These are phyloP conservation scores for Tetragonula clypearis DNA, from an alignment of 1,140 invertebrate genomes.

Conservation along the genomic window DNA sequence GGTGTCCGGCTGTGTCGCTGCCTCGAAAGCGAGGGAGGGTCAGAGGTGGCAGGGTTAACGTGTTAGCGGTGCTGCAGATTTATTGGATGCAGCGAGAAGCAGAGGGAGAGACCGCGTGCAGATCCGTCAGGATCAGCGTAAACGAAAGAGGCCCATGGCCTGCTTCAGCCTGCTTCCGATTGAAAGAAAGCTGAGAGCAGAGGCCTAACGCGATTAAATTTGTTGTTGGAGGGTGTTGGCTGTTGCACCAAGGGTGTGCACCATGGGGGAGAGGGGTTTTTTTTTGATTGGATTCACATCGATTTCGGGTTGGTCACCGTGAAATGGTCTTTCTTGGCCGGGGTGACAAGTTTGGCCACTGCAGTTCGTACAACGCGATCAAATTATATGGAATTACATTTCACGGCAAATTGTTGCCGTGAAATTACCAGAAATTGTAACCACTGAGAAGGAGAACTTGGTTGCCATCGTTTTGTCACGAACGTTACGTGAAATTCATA, in stretches of 20 bases:
- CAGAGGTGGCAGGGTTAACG: conserved; percentile 37
- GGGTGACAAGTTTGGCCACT: too few species aligned
- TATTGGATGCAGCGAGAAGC: conserved; percentile 56
- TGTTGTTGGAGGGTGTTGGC: background rate
- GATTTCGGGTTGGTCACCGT: background rate
- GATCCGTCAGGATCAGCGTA: conserved; percentile 61
- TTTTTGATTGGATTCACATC: conserved; percentile 10
- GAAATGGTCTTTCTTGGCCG: background rate
- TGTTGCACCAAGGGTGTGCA: background rate
- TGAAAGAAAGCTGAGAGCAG: conserved; percentile 5
- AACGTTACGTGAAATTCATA: too few species aligned
- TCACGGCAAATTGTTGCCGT: too few species aligned
- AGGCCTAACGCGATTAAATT: background rate
- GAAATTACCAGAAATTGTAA: too few species aligned
- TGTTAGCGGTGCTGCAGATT: conserved; percentile 51
- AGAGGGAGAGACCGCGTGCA: conserved; percentile 18
- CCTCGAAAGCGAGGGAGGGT: conserved; percentile 7
- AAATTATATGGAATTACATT: too few species aligned
- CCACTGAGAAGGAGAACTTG: too few species aligned
- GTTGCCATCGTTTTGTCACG: too few species aligned
- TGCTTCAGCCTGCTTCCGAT: background rate
- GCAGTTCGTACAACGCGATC: background rate
- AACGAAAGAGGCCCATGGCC: conserved; percentile 35
- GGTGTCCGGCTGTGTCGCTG: conserved; percentile 21
- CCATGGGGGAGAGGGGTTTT: too few species aligned